phyloP scores from a whole-genome alignment of 2,113 vertebrate genomes.

The Gallinago undulata region DNA sequence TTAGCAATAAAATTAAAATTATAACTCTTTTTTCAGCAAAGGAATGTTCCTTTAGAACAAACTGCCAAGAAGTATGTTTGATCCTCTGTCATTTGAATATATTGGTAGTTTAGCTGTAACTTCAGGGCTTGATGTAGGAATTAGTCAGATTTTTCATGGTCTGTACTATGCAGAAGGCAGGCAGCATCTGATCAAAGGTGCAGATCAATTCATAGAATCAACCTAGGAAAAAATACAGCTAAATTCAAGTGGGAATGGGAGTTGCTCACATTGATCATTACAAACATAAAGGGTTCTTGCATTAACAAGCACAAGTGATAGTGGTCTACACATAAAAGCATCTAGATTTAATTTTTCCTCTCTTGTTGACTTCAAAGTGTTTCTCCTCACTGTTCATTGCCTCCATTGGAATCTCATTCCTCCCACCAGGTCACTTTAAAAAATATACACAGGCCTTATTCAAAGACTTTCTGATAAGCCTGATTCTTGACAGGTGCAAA shows the following conservation, averaged over 20 bases:
- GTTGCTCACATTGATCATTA: background rate
- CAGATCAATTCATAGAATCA: background rate
- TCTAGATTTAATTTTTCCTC: background rate
- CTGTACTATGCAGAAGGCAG: background rate
- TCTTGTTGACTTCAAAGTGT: background rate
- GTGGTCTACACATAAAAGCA: background rate
- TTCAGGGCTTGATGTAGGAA: background rate
- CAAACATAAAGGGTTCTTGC: background rate
- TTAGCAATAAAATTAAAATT: background rate
- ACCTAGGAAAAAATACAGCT: background rate
- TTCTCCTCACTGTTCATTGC: background rate
- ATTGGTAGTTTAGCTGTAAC: background rate
- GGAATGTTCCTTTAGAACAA: background rate
- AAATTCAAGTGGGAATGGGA: background rate
- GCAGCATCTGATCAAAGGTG: background rate
- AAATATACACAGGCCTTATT: background rate
- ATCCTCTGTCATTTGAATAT: background rate
- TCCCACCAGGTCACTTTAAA: background rate
- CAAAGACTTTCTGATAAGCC: background rate
- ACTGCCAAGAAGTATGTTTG: background rate
- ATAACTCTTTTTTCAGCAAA: background rate
- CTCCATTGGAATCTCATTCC: background rate
- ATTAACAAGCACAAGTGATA: background rate
- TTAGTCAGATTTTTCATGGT: background rate
- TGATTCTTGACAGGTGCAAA: background rate